Base-by-base conservation (phyloP, 2,888 invertebrate genomes). In the Endotricha flammealis region DNA sequence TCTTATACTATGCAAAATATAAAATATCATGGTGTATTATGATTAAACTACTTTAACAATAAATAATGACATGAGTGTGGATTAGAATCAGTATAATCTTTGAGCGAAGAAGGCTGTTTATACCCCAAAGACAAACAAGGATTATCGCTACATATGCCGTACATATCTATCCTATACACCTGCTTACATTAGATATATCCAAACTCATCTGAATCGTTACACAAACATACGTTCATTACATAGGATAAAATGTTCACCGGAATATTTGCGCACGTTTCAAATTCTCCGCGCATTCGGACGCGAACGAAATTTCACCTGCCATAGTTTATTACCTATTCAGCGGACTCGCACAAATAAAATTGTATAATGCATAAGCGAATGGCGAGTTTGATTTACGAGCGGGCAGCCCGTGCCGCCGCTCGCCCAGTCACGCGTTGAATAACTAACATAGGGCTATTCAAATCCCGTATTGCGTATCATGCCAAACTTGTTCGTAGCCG, bases 341-440 rank as follows among this genome's bases (percentile, higher is more conserved):
- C 77, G 73, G 72, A 76, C 78, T 82, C 77, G 80, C 76, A 82
- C 86, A 86, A 87, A 87, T 87, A 87, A 87, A 86, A 87, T 85
- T 87, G 83, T 87, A 85, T 86, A 87, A 86, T 87, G 82, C 79
- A 87, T 85, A 86, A 81, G 82, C 85, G 82, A 81, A 81, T 79
- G 78, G 81, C 73, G 78, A 77, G 82, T 85, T 82, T 86, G 86
- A 87, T 86, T 87, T 87, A 87, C 80, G 83, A 76, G 72, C 63
- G 67, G 53, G 65, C 65, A 51, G 52, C 59, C 14, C 54, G 65
- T 64, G 65, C 60, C 66, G 50, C 59, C 58, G 64, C 53, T 59
- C 53, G 42, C 49, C 50, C 53, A 66, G 75, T 71, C 79, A 67
- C 77, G 81, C 56, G 67, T 57, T 79, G 85, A 85, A 85, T 87